Percentiles rank a stretch among this genome's conserved stretches.
phyloP scores from a whole-genome alignment of 1,140 invertebrate species.

The Drosophila kepulauana region DNA sequence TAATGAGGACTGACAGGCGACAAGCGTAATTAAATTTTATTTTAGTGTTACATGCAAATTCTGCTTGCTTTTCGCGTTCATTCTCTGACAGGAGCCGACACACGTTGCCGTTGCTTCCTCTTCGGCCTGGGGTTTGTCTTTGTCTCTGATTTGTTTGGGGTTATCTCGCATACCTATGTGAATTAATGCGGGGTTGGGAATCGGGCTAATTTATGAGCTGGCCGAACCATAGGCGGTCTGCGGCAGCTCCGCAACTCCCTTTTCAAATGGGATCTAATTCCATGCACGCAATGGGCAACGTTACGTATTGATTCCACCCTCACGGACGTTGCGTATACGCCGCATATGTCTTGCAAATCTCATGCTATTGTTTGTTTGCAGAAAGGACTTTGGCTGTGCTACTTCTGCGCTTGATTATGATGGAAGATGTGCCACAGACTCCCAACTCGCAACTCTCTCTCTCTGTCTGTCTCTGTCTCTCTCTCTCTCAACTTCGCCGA shows the following conservation, averaged over 20 bases:
- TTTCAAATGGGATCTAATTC: conserved; percentile 25
- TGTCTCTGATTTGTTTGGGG: conserved; percentile 67
- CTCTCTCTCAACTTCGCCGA: no score
- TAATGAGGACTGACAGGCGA: conserved; percentile 84
- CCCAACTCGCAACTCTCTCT: background rate
- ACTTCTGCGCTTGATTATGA: conserved; percentile 59
- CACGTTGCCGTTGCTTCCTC: conserved; percentile 12
- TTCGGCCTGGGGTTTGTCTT: conserved; percentile 20
- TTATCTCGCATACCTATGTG: conserved; percentile 35
- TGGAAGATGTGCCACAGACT: conserved; percentile 52
- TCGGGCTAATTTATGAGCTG: conserved; percentile 69
- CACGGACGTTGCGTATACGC: conserved; percentile 56
- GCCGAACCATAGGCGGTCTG: conserved; percentile 54
- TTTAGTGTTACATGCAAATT: conserved; percentile 83
- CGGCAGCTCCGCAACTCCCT: background rate
- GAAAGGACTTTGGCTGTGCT: conserved; percentile 18
- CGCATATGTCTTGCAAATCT: conserved; percentile 22
- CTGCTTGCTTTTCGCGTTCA: conserved; percentile 26
- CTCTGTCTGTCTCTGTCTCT: no score
- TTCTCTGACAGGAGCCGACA: conserved; percentile 32
- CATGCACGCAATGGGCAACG: conserved; percentile 49
- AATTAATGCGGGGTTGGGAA: background rate
- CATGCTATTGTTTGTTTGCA: conserved; percentile 24
- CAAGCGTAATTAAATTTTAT: conserved; percentile 84
- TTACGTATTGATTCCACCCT: conserved; percentile 69